Conservation (phyloP, 2,888 invertebrate genomes). For the Empis stercorea region DNA sequence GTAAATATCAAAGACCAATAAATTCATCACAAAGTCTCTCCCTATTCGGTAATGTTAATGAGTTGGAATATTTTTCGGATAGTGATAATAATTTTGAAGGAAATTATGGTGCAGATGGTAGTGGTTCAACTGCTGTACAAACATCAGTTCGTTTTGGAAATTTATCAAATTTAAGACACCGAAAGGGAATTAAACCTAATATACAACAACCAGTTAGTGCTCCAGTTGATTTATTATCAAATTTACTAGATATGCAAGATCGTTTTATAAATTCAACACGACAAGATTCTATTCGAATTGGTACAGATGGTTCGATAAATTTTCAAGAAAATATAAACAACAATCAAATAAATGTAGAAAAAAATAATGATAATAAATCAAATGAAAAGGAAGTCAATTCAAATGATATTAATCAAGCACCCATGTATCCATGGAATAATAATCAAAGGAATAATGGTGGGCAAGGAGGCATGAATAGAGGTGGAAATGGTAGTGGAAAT, state of each 20-base stretch:
- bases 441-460: constrained; percentile 34
- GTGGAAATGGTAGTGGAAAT: constrained; percentile 36
- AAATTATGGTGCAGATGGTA: constrained; percentile 22
- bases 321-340: constrained; percentile 28
- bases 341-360: constrained; percentile 2
- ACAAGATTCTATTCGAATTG: constrained; percentile 38
- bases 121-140: constrained; percentile 37
- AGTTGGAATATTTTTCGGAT: constrained; percentile 55
- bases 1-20: constrained; percentile 13
- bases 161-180: constrained; percentile 2
- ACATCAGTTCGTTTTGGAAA: constrained; percentile 23
- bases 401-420: constrained; percentile 37
- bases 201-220: constrained; percentile 18
- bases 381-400: constrained; percentile 4
- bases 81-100: constrained; percentile 38
- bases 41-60: constrained; percentile 53
- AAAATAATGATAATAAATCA: constrained; percentile 3
- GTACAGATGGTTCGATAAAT: constrained; percentile 45
- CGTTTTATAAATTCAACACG: constrained; percentile 52
- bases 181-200: constrained; percentile 5
- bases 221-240: constrained; percentile 49
- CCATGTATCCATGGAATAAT: constrained; percentile 49
- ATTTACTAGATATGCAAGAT: constrained; percentile 57
- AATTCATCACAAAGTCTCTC: constrained; percentile 39
- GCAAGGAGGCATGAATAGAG: constrained; percentile 22